Evolutionary conservation across 2,888 invertebrate genomes (phyloP), one percentile per base, ranked within the genome.

Genomic region (Sarcophaga subvicina): DNA sequence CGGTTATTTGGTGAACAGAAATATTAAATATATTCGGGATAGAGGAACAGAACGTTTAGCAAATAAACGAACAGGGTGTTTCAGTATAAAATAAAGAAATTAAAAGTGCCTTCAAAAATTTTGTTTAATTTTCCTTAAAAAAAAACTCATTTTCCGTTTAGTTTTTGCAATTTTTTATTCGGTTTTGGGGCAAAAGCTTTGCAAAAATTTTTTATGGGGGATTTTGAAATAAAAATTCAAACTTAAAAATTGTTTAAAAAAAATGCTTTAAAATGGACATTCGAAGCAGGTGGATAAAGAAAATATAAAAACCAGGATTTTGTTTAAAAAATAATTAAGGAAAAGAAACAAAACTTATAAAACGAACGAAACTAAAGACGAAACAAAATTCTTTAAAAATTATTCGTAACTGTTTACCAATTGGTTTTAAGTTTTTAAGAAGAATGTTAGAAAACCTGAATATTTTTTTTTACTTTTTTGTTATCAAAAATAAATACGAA

Each of bases 141-240:
- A 75, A 22, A n/a, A 60, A 66, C 27, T 59, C 2, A 73, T 86
- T 76, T 80, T 80, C 22, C n/a, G 3, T 54, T 54, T 17, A 14
- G 12, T 54, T 54, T 0, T 17, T 14, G 4, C 10, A 17, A 37
- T 27, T 85, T 71, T 63, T 45, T 59, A 47, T 70, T 71, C 60
- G 22, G 62, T 75, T 72, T 76, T 66, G 20, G 27, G 77, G 88
- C 88, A 88, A 86, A 88, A 88, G 88, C 86, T 88, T 88, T 86
- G 88, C 88, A 86, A 88, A 82, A 60, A 64, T 71, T 17, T 83
- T 78, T 62, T 6, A 70, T 62, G 1, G 0, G 54, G 54, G 70
- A 69, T 83, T 77, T 27, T 63, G 1, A 66, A 27, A 5, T 2
- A 20, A 47, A 49, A 69, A 77, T 27, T 60, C 14, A 62, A 70